Base-by-base conservation (phyloP, 2,888 invertebrate species). In the Volucella zonaria region DNA sequence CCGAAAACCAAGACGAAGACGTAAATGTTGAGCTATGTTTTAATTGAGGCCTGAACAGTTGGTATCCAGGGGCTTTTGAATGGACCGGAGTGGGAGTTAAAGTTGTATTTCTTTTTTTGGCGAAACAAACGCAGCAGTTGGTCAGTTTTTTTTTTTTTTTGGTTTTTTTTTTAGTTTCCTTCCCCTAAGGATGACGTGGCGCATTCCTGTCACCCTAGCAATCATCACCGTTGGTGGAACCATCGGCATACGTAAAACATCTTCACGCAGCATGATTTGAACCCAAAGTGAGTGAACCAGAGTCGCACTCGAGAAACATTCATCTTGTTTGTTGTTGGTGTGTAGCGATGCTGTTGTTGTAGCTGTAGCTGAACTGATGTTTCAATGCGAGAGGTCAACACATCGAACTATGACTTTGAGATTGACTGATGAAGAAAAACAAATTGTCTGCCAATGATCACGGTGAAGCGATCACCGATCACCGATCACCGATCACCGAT, bases 121-220 rank as follows among this genome's bases (percentile, higher is more conserved):
- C 85, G 76, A 85, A 81, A 76, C 76, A 77, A 58, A 77, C 76
- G 52, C 85, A 76, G 85, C 85, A 76, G 85, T 76, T 68, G 66
- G 75, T 75, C 74, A 12, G 4, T 6, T n/a, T 45, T 12, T 40
- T 66, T 54, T 18, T 61, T 62, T 18, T 18, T 18, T 18, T 18
- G 18, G 58, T 54, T 18, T 68, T 62, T 62, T 18, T 18, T 18
- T 18, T 18, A 1, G 58, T 54, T 18, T 68, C 54, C 56, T 42
- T 70, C 73, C 56, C 73, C 89, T 90, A 90, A 89, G 89, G 89
- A 91, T 91, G 91, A 91, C 89, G 87, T 88, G 89, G 91, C 91
- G 88, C 91, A 91, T 91, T 91, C 91, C 90, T 83, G 75, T 87
- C 86, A 87, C 87, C 77, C 86, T 87, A 86, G 85, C 88, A 79